Percentiles rank a stretch among this genome's conserved stretches.
phyloP scores from a whole-genome alignment of 1,140 invertebrate genomes.

The Lucilia sericata region DNA sequence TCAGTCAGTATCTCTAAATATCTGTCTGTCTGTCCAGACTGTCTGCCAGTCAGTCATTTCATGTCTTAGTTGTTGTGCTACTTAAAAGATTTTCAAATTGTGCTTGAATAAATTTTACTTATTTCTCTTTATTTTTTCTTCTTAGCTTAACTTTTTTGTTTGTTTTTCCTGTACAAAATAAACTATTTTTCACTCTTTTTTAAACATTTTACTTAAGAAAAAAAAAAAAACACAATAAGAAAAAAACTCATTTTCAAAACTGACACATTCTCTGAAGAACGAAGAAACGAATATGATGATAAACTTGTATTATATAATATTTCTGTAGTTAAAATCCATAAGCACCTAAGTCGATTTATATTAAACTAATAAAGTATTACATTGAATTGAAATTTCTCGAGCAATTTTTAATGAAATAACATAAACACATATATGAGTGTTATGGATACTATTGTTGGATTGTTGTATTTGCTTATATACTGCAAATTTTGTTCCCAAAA shows the following conservation, averaged over 20 bases:
- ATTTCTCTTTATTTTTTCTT: background rate
- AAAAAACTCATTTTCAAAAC: slow-evolving; percentile 12
- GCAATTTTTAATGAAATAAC: too few species aligned
- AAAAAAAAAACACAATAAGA: background rate
- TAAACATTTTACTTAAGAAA: background rate
- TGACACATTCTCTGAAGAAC: background rate
- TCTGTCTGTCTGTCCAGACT: background rate
- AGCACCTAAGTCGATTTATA: too few species aligned
- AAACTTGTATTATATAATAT: slow-evolving; percentile 1
- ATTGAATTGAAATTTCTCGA: too few species aligned
- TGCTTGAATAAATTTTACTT: slow-evolving; percentile 8
- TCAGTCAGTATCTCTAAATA: background rate
- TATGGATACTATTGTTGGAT: too few species aligned
- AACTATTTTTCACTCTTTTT: background rate
- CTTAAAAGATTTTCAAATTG: slow-evolving; percentile 6
- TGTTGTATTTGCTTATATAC: too few species aligned
- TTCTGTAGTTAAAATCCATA: too few species aligned
- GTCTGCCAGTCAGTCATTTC: background rate
- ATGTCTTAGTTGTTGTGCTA: background rate
- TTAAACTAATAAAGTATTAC: too few species aligned
- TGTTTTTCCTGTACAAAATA: background rate
- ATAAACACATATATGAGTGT: too few species aligned
- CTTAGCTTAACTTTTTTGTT: background rate
- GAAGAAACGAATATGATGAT: background rate
- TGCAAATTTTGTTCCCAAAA: too few species aligned